Conservation (phyloP, 2,888 invertebrate species). For the Brenthis daphne region DNA sequence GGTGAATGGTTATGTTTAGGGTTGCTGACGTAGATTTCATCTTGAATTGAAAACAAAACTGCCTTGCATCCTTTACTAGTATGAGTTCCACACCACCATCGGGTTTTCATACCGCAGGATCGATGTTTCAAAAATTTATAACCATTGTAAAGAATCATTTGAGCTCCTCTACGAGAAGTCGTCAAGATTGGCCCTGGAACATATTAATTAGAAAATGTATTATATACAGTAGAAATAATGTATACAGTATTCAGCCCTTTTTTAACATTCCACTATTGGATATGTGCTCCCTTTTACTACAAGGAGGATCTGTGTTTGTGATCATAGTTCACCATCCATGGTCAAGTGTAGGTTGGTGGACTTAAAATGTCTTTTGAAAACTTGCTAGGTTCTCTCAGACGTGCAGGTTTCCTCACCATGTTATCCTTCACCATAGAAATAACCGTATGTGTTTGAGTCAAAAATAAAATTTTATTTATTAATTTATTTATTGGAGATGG, state of each 20-base stretch:
- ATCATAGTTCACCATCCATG: too few species aligned
- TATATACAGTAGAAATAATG: neutral
- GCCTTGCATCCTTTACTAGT: slow-evolving; percentile 42
- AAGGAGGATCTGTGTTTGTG: too few species aligned
- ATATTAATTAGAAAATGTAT: neutral
- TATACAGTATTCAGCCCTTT: neutral
- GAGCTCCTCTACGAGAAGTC: slow-evolving; percentile 45
- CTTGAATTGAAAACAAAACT: slow-evolving; percentile 38
- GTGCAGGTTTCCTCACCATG: too few species aligned
- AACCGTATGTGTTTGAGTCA: too few species aligned
- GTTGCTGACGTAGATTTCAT: slow-evolving; percentile 38
- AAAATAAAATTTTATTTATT: too few species aligned
- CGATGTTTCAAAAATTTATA: slow-evolving; percentile 50
- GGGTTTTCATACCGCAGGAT: slow-evolving; percentile 38
- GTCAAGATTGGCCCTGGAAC: slow-evolving; percentile 36
- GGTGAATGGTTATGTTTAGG: slow-evolving; percentile 42
- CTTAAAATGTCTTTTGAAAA: too few species aligned
- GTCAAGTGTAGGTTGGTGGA: too few species aligned
- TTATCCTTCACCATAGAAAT: too few species aligned
- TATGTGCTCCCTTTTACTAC: too few species aligned
- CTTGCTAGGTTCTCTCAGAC: too few species aligned
- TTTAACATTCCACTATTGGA: too few species aligned
- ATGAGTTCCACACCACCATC: slow-evolving; percentile 50
- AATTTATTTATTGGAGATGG: too few species aligned
- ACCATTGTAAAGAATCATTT: slow-evolving; percentile 46